Percentiles rank a stretch among this genome's conserved stretches.
These are phyloP conservation scores for Phyllotreta striolata DNA, from an alignment of 2,888 invertebrate genomes.

Conservation along the genomic window DNA sequence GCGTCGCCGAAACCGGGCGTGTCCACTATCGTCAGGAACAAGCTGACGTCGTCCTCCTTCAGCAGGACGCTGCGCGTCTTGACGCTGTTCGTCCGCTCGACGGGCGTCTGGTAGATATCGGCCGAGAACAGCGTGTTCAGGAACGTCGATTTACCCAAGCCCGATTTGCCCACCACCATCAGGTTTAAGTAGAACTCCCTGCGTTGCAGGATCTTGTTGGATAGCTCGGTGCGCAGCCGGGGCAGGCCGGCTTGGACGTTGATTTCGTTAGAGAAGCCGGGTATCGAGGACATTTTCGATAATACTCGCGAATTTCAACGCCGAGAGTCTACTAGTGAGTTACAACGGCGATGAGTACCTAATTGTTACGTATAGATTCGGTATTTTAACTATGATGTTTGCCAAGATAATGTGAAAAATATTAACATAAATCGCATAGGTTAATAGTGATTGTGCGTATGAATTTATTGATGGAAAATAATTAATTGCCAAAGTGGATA, in stretches of 20 bases:
- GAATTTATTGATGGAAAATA: neutral
- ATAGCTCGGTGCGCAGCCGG: slow-evolving; percentile 93
- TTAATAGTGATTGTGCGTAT: too few relatives aligned
- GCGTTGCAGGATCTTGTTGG: slow-evolving; percentile 95
- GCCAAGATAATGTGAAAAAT: too few relatives aligned
- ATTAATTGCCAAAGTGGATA: neutral
- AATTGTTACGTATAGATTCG: too few relatives aligned
- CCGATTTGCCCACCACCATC: slow-evolving; percentile 97
- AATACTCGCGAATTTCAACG: too few relatives aligned
- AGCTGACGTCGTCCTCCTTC: slow-evolving; percentile 96
- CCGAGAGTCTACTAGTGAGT: too few relatives aligned
- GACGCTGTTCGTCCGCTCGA: slow-evolving; percentile 94
- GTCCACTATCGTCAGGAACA: slow-evolving; percentile 95
- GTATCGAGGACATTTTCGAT: too few relatives aligned
- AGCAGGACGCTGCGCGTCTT: slow-evolving; percentile 93
- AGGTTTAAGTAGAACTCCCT: slow-evolving; percentile 96
- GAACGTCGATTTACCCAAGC: slow-evolving; percentile 96
- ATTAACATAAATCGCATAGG: too few relatives aligned
- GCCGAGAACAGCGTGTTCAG: slow-evolving; percentile 99
- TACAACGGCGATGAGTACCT: neutral
- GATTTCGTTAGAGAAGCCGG: too few relatives aligned
- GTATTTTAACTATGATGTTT: too few relatives aligned
- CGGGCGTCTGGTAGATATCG: slow-evolving; percentile 96
- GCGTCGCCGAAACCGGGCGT: slow-evolving; percentile 99
- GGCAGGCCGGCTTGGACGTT: slow-evolving; percentile 74